Evolutionary conservation across 2,888 invertebrate genomes (phyloP).

Genomic region (Cheilosia urbana): DNA sequence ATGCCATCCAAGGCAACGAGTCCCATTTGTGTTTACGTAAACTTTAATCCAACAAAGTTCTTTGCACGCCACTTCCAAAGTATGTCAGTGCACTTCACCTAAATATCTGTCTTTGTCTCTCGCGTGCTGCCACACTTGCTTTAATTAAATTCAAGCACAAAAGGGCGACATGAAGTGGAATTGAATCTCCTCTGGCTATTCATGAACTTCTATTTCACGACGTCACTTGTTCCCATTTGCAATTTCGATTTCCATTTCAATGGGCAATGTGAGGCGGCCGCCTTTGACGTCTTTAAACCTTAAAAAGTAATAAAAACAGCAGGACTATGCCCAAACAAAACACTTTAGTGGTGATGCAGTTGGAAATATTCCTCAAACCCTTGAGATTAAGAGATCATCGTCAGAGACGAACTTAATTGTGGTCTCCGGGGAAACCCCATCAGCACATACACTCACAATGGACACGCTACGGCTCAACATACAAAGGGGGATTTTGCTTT

Average conservation of each 20-base stretch:
- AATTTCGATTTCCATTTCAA: neutral
- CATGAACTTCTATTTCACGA: neutral
- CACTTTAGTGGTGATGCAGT: neutral
- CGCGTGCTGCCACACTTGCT: neutral
- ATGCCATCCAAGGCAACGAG: neutral
- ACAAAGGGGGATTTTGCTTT: neutral
- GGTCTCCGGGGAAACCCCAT: neutral
- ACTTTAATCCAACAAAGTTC: slow-evolving; percentile 30
- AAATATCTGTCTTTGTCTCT: slow-evolving; percentile 1
- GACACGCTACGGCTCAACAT: neutral
- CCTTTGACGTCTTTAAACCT: neutral
- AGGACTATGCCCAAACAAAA: neutral
- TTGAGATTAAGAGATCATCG: slow-evolving; percentile 3
- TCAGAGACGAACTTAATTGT: slow-evolving; percentile 5
- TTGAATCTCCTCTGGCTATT: neutral
- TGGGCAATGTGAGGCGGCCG: neutral
- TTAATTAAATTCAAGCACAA: slow-evolving; percentile 33
- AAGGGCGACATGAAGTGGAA: neutral
- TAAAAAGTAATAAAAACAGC: neutral
- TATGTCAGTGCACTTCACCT: slow-evolving; percentile 38
- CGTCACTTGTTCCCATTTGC: too few relatives aligned
- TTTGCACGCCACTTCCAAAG: slow-evolving; percentile 17
- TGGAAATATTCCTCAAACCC: too few relatives aligned
- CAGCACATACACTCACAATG: neutral
- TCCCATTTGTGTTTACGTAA: slow-evolving; percentile 26